These are phyloP conservation scores for Labeo catla DNA, from an alignment of 2,113 vertebrate genomes.

Conservation along the genomic window DNA sequence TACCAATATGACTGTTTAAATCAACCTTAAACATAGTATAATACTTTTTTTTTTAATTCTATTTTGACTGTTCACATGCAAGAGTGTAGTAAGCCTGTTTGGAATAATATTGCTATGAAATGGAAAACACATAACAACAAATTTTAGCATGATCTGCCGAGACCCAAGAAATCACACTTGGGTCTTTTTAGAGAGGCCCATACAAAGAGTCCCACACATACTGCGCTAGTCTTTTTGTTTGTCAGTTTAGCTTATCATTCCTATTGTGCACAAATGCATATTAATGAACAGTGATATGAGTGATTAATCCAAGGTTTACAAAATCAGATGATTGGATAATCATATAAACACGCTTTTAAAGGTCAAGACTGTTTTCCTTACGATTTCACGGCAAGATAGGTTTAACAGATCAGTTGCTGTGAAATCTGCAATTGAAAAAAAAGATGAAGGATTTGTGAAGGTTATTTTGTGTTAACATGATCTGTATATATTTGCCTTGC, in stretches of 20 bases:
- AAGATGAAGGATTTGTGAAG: slow-evolving; percentile 34
- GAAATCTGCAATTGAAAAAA: slow-evolving; percentile 34
- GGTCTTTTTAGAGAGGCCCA: not conserved
- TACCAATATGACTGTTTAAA: slow-evolving; percentile 22
- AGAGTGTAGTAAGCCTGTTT: slow-evolving; percentile 54
- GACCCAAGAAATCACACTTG: not conserved
- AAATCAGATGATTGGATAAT: slow-evolving; percentile 42
- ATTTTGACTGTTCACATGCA: slow-evolving; percentile 42
- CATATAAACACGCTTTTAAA: not conserved
- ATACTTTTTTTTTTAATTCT: slow-evolving; percentile 48
- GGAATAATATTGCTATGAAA: slow-evolving; percentile 43
- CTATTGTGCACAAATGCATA: not conserved
- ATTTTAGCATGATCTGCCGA: not conserved
- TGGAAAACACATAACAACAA: slow-evolving; percentile 26
- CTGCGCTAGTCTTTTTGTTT: not conserved
- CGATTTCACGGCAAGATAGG: not conserved
- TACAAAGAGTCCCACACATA: slow-evolving; percentile 22
- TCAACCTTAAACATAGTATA: slow-evolving; percentile 52
- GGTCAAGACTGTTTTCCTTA: slow-evolving; percentile 9
- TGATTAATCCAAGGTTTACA: slow-evolving; percentile 30
- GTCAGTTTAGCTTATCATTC: not conserved
- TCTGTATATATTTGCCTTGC: slow-evolving; percentile 65
- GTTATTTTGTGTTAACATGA: slow-evolving; percentile 18
- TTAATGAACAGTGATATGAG: not conserved
- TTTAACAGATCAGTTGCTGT: slow-evolving; percentile 16